phyloP scores from a whole-genome alignment of 2,113 vertebrate genomes.

The Daubentonia madagascariensis region DNA sequence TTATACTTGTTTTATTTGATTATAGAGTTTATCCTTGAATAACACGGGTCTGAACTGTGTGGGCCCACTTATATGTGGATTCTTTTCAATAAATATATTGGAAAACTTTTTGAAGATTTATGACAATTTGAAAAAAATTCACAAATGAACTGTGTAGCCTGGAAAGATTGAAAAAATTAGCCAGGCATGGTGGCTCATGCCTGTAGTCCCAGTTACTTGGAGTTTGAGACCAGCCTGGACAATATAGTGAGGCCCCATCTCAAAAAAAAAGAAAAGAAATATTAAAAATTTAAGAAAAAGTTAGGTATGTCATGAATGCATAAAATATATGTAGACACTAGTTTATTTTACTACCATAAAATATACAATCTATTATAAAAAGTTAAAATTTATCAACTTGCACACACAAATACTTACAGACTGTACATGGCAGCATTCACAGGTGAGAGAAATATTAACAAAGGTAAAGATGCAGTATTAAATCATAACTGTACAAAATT shows the following conservation, averaged over 20 bases:
- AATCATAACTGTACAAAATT: background rate
- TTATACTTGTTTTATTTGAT: background rate
- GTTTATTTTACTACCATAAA: background rate
- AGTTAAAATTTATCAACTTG: background rate
- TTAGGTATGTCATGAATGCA: background rate
- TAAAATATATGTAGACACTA: background rate
- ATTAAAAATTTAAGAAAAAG: background rate
- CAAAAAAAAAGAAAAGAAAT: no score
- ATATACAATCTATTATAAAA: background rate
- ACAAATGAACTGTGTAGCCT: background rate
- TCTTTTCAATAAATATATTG: background rate
- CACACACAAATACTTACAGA: background rate
- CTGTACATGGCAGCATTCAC: background rate
- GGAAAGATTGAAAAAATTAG: background rate
- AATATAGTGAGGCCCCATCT: no score
- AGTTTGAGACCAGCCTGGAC: no score
- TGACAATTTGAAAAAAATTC: background rate
- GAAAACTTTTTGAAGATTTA: background rate
- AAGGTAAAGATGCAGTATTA: background rate
- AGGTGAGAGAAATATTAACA: background rate
- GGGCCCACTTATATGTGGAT: background rate
- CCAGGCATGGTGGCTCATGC: no score
- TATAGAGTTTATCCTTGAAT: background rate
- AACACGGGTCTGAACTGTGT: background rate
- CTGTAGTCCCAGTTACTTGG: no score